phyloP scores from a whole-genome alignment of 2,797 vertebrate genomes.

The Streptopelia turtur region DNA sequence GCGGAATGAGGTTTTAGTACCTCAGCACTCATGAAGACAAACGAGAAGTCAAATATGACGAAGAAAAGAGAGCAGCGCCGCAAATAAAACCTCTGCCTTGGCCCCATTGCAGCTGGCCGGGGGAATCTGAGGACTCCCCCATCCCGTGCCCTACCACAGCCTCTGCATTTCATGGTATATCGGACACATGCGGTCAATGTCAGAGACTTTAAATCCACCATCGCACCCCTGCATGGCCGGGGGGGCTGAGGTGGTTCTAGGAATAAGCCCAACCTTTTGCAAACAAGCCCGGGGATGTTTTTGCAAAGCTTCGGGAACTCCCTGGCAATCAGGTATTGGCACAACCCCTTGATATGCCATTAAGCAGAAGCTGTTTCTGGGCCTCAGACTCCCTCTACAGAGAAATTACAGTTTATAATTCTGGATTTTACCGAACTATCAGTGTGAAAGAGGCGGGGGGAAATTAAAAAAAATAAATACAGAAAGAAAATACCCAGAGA shows the following conservation, averaged over 20 bases:
- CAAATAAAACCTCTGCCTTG: not conserved
- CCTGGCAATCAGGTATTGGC: not conserved
- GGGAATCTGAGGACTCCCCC: fast-evolving
- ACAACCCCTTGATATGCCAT: not conserved
- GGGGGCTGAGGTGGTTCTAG: not conserved
- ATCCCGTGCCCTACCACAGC: not conserved
- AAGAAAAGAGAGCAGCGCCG: not conserved
- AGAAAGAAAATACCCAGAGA: not conserved
- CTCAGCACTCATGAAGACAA: not conserved
- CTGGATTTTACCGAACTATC: not conserved
- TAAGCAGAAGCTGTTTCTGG: not conserved
- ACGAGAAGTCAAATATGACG: not conserved
- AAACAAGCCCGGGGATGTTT: not conserved
- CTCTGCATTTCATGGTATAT: not conserved
- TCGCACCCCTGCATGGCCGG: fast-evolving
- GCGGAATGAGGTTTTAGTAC: not conserved
- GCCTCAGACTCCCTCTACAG: not conserved
- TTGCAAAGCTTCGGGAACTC: not conserved
- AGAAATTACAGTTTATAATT: not conserved
- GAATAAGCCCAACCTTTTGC: not conserved
- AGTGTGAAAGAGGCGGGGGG: not conserved
- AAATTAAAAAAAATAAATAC: not conserved
- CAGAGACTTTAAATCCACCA: not conserved
- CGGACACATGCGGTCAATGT: not conserved
- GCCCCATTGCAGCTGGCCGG: fast-evolving